Base-by-base conservation (phyloP, 2,888 invertebrate species). In the Mythimna ferrago region DNA sequence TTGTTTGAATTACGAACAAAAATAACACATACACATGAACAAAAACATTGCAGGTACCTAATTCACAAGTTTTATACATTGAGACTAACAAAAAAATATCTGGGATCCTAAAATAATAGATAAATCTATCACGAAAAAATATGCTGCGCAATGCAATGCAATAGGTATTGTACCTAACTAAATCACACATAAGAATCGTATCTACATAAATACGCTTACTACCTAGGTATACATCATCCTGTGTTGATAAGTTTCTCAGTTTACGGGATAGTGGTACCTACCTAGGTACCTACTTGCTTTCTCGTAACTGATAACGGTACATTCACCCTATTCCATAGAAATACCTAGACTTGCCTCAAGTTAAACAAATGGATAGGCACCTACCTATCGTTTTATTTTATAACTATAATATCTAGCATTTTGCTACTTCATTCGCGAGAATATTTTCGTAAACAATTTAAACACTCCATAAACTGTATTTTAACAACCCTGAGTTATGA, bases 311-410 rank as follows among this genome's bases (percentile, higher is more conserved):
- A 74, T 80, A 80, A 64, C n/a, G 35, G 35, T 41, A 66, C 66
- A 66, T 78, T 80, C 80, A 78, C 64, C 66, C 66, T 58, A 56
- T 54, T 60, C 38, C 26, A 56, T 66, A 48, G 80, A 32, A 60
- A 64, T n/a, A 65, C 26, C 26, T 63, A 48, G 35, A 26, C 14
- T 44, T 35, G 10, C 11, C 71, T 19, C 60, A 32, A 32, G 11
- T 48, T 11, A 74, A 38, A 72, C 32, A 61, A 71, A 44, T 58
- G 0, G 44, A 16, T 54, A 7, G 26, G 26, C 26, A 26, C 26
- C 26, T 38, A 44, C 11, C 14, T 44, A 21, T 41, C 2, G 16
- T 53, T 69, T 53, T 58, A 11, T 26, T 5, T 19, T 6, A n/a
- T 57, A 38, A 0, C 9, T 38, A 57, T 1, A 58, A 58, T 61